Evolutionary conservation across 2,797 vertebrate genomes (phyloP), one percentile per base, ranked within the genome.

Genomic region (Gymnodraco acuticeps): DNA sequence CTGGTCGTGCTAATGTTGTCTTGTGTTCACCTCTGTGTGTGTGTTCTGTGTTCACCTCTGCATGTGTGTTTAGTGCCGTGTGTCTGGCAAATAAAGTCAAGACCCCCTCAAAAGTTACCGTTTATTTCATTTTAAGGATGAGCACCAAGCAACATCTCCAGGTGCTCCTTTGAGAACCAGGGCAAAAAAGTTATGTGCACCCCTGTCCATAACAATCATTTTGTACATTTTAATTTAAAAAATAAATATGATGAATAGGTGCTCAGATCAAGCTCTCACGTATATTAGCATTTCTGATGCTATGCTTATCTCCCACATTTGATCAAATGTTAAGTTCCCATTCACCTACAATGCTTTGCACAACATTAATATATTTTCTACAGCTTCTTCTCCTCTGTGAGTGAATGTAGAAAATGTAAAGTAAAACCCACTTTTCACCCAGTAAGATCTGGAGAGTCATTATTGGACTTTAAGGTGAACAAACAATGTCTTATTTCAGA

Each of bases 201-300:
- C n/a, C n/a, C n/a, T n/a, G n/a, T n/a, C 4, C 33, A 50, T 27
- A 1, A 4, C 20, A 20, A 50, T 51, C 10, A 51, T 0, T 23
- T 51, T 38, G 33, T 5, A 8, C 7, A 38, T 38, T 38, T 38
- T 38, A 38, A 27, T 38, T 9, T 2, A 7, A 38, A 38, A 38
- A 38, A 52, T 11, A 20, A 54, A 54, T 12, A 56, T 23, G 17
- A 19, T 23, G 46, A 45, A 15, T 14, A 58, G 50, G 11, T 47
- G 12, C 12, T 10, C 62, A 11, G 50, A 9, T 46, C 11, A 12
- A 63, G 13, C 54, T 17, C 73, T 55, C 33, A 17, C 23, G n/a
- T 50, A 51, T 55, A 51, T 67, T 52, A 38, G 31, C 27, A 56
- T 74, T 61, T 56, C 38, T 61, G 54, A 61, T 20, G 33, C 16